Evolutionary conservation across 2,888 invertebrate genomes (phyloP), one percentile per base, ranked within the genome.

Genomic region (Apodemia duryi): DNA sequence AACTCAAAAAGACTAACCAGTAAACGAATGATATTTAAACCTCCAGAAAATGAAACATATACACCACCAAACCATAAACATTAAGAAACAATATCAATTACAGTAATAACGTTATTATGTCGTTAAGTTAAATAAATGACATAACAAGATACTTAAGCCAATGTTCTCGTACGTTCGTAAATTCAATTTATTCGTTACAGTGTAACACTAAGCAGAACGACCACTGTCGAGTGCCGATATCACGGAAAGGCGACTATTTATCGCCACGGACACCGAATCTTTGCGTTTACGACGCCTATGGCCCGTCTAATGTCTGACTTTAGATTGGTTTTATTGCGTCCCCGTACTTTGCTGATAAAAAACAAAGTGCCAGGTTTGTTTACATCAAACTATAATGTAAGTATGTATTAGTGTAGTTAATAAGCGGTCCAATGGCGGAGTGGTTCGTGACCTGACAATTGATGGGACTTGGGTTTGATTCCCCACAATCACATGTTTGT

Each of bases 171-270:
- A n/a, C 54, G 28, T 29, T 54, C 54, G 54, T 54, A 54, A 29
- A 11, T 54, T 54, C 52, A 52, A 21, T 52, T 52, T 9, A 43
- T 43, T 43, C 43, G 43, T 43, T 11, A 11, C 43, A 9, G 52
- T 52, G 52, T 52, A 28, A 52, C 13, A 28, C 11, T 43, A 43
- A 10, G 2, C 28, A 54, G 10, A 28, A 54, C 9, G 28, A 28
- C 54, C 21, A 54, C 7, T 54, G 54, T 54, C 29, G 9, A 54
- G 54, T 28, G 63, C 60, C 65, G 64, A 68, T 68, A 66, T 64
- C 66, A 66, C 62, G 29, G 46, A 65, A 66, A 60, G 46, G 63
- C 64, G 71, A 69, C 68, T 60, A 68, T 68, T 66, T 68, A 68
- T 68, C 64, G 64, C 21, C 62, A 9, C 2, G 54, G 54, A 54